Conservation (phyloP, 37 sponge, comb jelly and placozoan species). For the Diacarnus erythraeanus region DNA sequence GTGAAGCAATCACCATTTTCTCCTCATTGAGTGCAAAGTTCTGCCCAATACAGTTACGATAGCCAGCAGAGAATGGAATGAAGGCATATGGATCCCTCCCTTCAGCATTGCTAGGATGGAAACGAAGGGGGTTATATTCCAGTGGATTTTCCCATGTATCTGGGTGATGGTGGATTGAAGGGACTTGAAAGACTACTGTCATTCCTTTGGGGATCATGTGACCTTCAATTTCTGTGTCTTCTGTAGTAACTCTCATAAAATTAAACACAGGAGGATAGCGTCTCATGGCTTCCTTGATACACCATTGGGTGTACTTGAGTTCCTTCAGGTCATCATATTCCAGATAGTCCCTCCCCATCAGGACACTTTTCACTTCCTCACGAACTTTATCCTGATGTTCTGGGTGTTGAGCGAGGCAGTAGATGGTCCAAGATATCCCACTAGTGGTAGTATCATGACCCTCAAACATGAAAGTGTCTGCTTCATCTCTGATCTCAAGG, state of each 20-base stretch:
- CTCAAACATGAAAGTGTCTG: too few species aligned
- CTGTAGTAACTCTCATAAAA: constrained; percentile 23
- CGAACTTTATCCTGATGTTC: too few species aligned
- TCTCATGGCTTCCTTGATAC: constrained; percentile 92
- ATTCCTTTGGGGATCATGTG: constrained; percentile 63
- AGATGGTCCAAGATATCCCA: too few species aligned
- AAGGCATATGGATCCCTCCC: constrained; percentile 62
- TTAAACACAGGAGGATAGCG: constrained; percentile 77
- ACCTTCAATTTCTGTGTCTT: too few species aligned
- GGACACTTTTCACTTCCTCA: too few species aligned
- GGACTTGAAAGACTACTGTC: constrained; percentile 6
- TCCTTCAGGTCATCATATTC: too few species aligned
- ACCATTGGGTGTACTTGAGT: constrained; percentile 62
- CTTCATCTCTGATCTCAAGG: constrained; percentile 68
- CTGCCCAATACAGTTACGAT: constrained; percentile 87
- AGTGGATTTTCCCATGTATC: constrained; percentile 77
- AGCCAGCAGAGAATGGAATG: constrained; percentile 82
- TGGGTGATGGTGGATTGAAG: too few species aligned
- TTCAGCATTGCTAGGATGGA: constrained; percentile 51
- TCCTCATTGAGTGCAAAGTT: too few species aligned
- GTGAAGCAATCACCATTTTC: constrained; percentile 75
- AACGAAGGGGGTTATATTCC: constrained; percentile 78
- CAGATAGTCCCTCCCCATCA: too few species aligned
- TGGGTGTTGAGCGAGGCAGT: constrained; percentile 52
- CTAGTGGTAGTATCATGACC: too few species aligned